Evolutionary conservation across 2,888 invertebrate genomes (phyloP).

Genomic region (Thymelicus sylvestris): DNA sequence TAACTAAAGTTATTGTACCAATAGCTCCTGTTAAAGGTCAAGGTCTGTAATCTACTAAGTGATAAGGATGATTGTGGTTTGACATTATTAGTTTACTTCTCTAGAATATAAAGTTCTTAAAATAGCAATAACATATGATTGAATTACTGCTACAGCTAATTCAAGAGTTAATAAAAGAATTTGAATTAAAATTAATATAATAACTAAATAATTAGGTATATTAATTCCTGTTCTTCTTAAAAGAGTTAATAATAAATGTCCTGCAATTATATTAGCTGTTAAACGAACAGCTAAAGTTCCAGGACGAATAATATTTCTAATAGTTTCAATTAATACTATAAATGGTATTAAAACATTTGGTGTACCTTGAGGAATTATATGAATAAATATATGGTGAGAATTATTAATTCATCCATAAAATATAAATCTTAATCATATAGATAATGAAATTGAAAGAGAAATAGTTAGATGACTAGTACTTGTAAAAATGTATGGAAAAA

Average conservation of each 20-base stretch:
- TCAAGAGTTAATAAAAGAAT: conserved; percentile 82
- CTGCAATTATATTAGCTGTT: conserved; percentile 91
- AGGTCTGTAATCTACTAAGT: conserved; percentile 87
- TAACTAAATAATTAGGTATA: conserved; percentile 56
- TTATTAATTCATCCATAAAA: conserved; percentile 87
- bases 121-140: conserved; percentile 87
- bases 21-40: conserved; percentile 87
- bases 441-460: conserved; percentile 84
- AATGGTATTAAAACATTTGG: conserved; percentile 87
- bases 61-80: conserved; percentile 86
- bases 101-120: conserved; percentile 87
- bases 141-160: conserved; percentile 86
- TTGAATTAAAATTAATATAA: conserved; percentile 75
- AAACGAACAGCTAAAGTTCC: conserved; percentile 88
- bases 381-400: conserved; percentile 86
- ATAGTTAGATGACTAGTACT: conserved; percentile 86
- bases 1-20: conserved; percentile 82
- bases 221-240: conserved; percentile 69
- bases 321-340: conserved; percentile 90
- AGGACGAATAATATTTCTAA: conserved; percentile 89
- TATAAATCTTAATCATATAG: conserved; percentile 87
- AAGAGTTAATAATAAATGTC: conserved; percentile 87
- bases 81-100: conserved; percentile 87
- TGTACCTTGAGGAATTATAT: conserved; percentile 88
- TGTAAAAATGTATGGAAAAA: conserved; percentile 90